These are phyloP conservation scores for Sylvilagus floridanus DNA, from an alignment of 2,797 vertebrate species.

Conservation along the genomic window DNA sequence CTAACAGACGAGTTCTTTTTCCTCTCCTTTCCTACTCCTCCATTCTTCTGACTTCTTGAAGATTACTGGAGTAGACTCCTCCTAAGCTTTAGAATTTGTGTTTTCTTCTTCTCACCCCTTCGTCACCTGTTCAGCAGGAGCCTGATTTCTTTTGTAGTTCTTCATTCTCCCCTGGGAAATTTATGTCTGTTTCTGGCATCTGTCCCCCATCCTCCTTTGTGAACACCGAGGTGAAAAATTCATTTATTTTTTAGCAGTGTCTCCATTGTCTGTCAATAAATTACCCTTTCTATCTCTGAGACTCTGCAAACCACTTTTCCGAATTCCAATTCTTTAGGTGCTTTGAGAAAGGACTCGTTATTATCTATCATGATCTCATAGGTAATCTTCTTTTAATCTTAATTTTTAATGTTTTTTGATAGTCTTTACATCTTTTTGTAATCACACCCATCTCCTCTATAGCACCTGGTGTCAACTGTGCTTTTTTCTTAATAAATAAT, in stretches of 20 bases:
- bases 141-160: slow-evolving; percentile 80
- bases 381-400: slow-evolving; percentile 32
- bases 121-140: slow-evolving; percentile 77
- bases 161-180: slow-evolving; percentile 84
- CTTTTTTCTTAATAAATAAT: slow-evolving; percentile 14
- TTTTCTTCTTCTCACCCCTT: slow-evolving; percentile 57
- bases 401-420: slow-evolving; percentile 61
- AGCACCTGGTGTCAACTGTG: background rate
- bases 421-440: slow-evolving; percentile 52
- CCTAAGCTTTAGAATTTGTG: slow-evolving; percentile 25
- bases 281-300: slow-evolving; percentile 70
- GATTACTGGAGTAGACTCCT: slow-evolving; percentile 21
- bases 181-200: slow-evolving; percentile 81
- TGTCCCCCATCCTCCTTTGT: slow-evolving; percentile 83
- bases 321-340: slow-evolving; percentile 60
- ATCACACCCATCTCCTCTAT: slow-evolving; percentile 38
- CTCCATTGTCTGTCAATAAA: slow-evolving; percentile 83
- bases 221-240: slow-evolving; percentile 85
- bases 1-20: background rate
- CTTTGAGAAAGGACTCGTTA: slow-evolving; percentile 38
- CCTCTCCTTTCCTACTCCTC: background rate
- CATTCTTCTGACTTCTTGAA: slow-evolving; percentile 15
- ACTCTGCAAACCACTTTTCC: slow-evolving; percentile 72
- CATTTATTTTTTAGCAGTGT: slow-evolving; percentile 85
- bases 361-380: slow-evolving; percentile 70